These are phyloP conservation scores for Oxyura jamaicensis DNA, from an alignment of 2,113 vertebrate genomes.

Conservation along the genomic window DNA sequence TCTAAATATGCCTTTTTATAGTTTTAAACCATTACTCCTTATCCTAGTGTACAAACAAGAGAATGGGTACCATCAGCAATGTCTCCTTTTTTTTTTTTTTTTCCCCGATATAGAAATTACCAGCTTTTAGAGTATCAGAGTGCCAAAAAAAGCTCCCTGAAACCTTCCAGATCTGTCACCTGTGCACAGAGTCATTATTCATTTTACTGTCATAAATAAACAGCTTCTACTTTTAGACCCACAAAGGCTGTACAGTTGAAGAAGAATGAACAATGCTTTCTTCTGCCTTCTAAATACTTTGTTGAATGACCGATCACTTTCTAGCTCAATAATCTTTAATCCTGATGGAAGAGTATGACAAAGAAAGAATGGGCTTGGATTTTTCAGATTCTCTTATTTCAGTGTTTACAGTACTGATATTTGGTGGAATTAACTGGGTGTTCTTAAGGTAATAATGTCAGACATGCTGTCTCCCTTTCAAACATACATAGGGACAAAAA, in stretches of 20 bases:
- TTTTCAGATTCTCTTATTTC: constrained; percentile 23
- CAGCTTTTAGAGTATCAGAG: background rate
- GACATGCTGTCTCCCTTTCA: background rate
- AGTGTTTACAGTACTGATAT: background rate
- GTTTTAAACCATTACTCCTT: too few species aligned
- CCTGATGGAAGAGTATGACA: background rate
- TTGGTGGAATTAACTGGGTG: background rate
- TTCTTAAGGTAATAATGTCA: background rate
- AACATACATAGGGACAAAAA: background rate
- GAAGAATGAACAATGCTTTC: background rate
- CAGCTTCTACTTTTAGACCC: constrained; percentile 13
- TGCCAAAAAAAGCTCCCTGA: background rate
- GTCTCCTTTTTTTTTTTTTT: background rate
- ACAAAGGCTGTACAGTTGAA: background rate
- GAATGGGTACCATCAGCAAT: background rate
- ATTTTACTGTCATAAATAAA: constrained; percentile 19
- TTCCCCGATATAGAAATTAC: background rate
- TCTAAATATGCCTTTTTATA: too few species aligned
- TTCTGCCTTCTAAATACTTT: background rate
- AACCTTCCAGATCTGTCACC: background rate
- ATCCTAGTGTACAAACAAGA: background rate
- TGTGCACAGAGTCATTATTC: background rate
- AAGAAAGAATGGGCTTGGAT: background rate
- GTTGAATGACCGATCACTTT: background rate
- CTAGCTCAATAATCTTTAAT: background rate